A percentile compares a stretch with the other conserved stretches of the same genome.
phyloP scores from a whole-genome alignment of 2,888 invertebrate genomes.

The Eupithecia dodoneata region DNA sequence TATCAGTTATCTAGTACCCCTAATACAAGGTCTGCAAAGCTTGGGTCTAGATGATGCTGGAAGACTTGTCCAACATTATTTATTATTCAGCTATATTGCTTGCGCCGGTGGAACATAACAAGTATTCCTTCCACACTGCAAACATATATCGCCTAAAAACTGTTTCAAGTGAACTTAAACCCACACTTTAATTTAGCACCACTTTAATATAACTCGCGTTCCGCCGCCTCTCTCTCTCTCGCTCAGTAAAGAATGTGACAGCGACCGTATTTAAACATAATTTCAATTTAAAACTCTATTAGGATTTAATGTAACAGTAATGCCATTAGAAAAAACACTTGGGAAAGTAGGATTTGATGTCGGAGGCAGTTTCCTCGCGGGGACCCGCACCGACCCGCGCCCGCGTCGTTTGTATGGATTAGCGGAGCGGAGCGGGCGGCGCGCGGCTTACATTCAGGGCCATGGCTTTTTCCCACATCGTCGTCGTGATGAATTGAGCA shows the following conservation, averaged over 20 bases:
- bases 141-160: constrained; percentile 3
- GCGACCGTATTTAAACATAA: constrained; percentile 27
- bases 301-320: constrained; percentile 22
- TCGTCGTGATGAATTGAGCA: constrained; percentile 9
- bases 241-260: constrained; percentile 24
- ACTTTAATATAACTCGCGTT: constrained; percentile 21
- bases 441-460: background rate
- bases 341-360: constrained; percentile 7
- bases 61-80: too few species aligned
- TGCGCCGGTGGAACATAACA: background rate
- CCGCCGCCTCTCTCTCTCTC: constrained; percentile 4
- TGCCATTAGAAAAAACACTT: background rate
- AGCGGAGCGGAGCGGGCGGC: background rate
- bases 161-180: constrained; percentile 24
- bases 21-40: too few species aligned
- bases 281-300: constrained; percentile 35
- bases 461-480: background rate
- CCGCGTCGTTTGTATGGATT: constrained; percentile 22
- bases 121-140: background rate
- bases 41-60: too few species aligned
- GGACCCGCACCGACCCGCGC: constrained; percentile 6
- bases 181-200: constrained; percentile 22
- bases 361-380: constrained; percentile 1
- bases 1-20: too few species aligned
- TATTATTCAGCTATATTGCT: background rate